A percentile compares a stretch with the other conserved stretches of the same genome.
These are phyloP conservation scores for Cardiocondyla obscurior DNA, from an alignment of 1,140 invertebrate species.

Conservation along the genomic window DNA sequence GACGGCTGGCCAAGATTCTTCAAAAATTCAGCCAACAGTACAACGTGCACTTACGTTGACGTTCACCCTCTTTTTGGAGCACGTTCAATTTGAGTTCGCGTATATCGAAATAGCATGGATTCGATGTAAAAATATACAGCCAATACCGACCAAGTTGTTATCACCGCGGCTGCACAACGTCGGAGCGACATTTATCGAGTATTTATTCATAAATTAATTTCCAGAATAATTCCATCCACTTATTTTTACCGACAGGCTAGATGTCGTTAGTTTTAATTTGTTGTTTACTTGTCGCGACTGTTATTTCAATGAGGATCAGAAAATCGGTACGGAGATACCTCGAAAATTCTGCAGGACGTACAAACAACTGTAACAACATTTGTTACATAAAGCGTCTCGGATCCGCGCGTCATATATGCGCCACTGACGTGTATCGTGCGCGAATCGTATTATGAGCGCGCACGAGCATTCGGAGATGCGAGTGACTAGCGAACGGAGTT, in stretches of 20 bases:
- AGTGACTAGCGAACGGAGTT: conserved; percentile 26
- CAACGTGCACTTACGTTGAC: conserved; percentile 64
- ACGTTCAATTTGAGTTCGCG: conserved; percentile 56
- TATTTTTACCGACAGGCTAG: neutral
- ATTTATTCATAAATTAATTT: neutral
- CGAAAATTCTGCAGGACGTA: neutral
- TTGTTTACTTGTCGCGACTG: neutral
- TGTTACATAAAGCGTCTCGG: conserved; percentile 53
- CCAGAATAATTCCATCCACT: neutral
- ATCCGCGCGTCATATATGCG: conserved; percentile 25
- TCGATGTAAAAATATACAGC: conserved; percentile 41
- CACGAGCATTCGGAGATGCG: conserved; percentile 20
- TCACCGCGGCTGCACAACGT: neutral
- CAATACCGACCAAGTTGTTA: conserved; percentile 10
- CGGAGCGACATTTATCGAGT: neutral
- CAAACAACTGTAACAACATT: conserved; percentile 48
- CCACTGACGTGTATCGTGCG: conserved; percentile 46
- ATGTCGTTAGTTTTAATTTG: neutral
- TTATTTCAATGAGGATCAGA: neutral
- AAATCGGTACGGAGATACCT: neutral
- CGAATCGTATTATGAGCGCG: conserved; percentile 54
- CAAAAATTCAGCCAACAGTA: conserved; percentile 70
- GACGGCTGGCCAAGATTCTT: conserved; percentile 66
- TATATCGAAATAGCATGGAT: conserved; percentile 38
- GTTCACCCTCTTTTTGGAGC: conserved; percentile 64